Base-by-base conservation (phyloP, 2,113 vertebrate species). In the Galemys pyrenaicus region DNA sequence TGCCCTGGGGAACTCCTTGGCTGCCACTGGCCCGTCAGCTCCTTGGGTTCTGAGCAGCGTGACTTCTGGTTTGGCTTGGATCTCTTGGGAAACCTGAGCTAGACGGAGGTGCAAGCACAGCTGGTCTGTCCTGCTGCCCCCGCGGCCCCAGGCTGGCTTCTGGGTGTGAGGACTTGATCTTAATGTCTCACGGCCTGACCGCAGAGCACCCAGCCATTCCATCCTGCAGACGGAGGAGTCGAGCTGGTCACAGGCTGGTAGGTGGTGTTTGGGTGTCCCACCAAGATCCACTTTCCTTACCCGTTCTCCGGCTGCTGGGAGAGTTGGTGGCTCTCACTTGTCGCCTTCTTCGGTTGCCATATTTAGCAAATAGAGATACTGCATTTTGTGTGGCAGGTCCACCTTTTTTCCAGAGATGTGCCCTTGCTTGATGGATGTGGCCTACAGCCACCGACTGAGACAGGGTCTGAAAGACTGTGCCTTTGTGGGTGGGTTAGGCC, bases 321-420 rank as follows among this genome's bases (percentile, higher is more conserved):
- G 28, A 46, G 39, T 35, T 49, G 58, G 28, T 35, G 71, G 68
- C 75, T 70, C 65, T 68, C 13, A 2, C 22, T n/a, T 30, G 81
- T 44, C 64, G 26, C 20, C 56, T 15, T 35, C n/a, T 65, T 71
- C 74, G 54, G 79, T 20, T 74, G 49, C 64, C 26, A 4, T 60
- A 46, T 58, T 84, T 60, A 80, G 46, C 46, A 88, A 83, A 87
- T 58, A 65, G 51, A 92, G 92, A 44, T 51, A 73, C 70, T 73
- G 16, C 2, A 17, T 82, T 62, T 89, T 74, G 41, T 68, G 73
- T 92, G 91, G 89, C 32, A 87, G 49, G 32, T 7, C 8, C 44
- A n/a, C 6, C 19, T 70, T 26, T 68, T 68, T 41, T 74, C 68
- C 37, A 78, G 51, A 89, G 71, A 93, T 56, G 15, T 81, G 60